Evolutionary conservation across 2,797 vertebrate genomes (phyloP).

Genomic region (Sebastes trivittatus): DNA sequence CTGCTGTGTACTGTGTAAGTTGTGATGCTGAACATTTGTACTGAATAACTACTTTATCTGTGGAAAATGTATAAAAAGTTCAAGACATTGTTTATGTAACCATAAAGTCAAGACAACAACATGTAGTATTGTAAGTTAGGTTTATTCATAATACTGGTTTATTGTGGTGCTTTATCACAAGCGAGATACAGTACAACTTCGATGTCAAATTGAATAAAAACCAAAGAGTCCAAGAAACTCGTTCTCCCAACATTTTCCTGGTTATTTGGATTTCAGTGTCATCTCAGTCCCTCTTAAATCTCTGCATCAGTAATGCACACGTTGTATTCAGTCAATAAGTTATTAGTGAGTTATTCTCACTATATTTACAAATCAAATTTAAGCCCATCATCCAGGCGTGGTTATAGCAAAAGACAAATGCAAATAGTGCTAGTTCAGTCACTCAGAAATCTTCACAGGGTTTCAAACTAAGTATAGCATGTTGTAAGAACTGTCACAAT

Average conservation of each 20-base stretch:
- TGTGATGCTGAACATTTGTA: neutral
- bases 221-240: constrained; percentile 26
- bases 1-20: neutral
- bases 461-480: constrained; percentile 9
- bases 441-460: constrained; percentile 30
- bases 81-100: neutral
- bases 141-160: constrained; percentile 79
- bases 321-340: constrained; percentile 65
- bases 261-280: constrained; percentile 36
- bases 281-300: constrained; percentile 21
- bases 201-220: constrained; percentile 61
- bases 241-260: constrained; percentile 20
- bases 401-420: constrained; percentile 30
- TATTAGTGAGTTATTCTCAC: constrained; percentile 48
- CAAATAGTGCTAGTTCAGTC: constrained; percentile 46
- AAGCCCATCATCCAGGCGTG: constrained; percentile 30
- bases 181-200: constrained; percentile 69
- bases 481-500: constrained; percentile 7
- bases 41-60: neutral
- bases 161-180: constrained; percentile 66
- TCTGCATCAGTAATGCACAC: constrained; percentile 38
- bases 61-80: neutral
- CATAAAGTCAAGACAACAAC: constrained; percentile 19
- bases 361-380: constrained; percentile 64
- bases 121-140: constrained; percentile 31